Conservation (phyloP, 1,140 invertebrate species). For the Arctopsyche grandis region DNA sequence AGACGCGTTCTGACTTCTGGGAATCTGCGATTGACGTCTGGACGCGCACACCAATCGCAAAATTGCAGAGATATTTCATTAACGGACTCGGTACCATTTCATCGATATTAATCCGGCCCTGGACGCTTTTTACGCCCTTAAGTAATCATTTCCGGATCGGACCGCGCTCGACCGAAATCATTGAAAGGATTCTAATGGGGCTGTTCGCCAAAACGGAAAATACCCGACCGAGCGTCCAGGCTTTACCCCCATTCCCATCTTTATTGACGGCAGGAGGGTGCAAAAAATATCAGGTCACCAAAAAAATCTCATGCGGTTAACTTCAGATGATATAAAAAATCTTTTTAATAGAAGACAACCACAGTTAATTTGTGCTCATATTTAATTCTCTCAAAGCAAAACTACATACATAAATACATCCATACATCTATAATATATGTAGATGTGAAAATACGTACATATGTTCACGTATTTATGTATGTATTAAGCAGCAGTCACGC, state of each 20-base stretch:
- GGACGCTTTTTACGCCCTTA: not conserved
- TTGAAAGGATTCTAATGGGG: conserved; percentile 16
- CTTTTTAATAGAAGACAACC: too few relatives aligned
- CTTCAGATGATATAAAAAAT: not conserved
- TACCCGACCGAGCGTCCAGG: not conserved
- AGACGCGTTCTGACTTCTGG: too few relatives aligned
- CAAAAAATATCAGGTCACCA: not conserved
- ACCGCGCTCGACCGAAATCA: not conserved
- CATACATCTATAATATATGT: not conserved
- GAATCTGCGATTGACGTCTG: too few relatives aligned
- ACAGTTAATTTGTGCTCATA: too few relatives aligned
- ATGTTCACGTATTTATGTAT: not conserved
- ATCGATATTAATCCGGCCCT: not conserved
- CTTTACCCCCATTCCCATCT: not conserved
- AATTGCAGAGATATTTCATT: too few relatives aligned
- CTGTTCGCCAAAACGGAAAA: not conserved
- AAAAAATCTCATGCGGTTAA: not conserved
- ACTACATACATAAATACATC: not conserved
- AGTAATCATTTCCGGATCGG: conserved; percentile 22
- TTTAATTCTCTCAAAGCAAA: too few relatives aligned
- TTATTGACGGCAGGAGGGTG: not conserved
- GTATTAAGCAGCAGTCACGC: not conserved
- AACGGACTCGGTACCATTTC: too few relatives aligned
- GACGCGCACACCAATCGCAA: too few relatives aligned
- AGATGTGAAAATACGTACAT: not conserved